phyloP scores from a whole-genome alignment of 2,113 vertebrate genomes.

The Empidonax traillii region DNA sequence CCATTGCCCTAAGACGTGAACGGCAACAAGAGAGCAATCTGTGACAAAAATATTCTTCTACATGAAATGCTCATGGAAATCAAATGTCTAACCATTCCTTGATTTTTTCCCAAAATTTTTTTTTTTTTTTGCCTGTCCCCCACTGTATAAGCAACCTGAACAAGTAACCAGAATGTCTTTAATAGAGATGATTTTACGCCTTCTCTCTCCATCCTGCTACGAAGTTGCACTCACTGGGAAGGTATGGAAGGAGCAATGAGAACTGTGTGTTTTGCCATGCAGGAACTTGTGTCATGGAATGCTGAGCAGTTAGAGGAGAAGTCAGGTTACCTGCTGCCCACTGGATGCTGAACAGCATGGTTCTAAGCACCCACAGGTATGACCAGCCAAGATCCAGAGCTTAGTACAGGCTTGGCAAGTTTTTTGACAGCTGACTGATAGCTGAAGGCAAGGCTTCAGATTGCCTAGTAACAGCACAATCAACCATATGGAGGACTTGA shows the following conservation, averaged over 20 bases:
- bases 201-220: background rate
- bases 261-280: rapidly evolving
- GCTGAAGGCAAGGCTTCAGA: background rate
- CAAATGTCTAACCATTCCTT: rapidly evolving
- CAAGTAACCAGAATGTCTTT: background rate
- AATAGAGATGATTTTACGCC: background rate
- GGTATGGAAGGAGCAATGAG: background rate
- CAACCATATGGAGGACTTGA: background rate
- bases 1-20: background rate
- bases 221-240: rapidly evolving
- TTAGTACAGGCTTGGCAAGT: background rate
- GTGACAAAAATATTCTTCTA: background rate
- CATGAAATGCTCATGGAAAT: background rate
- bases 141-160: background rate
- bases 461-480: background rate
- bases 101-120: background rate
- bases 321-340: background rate
- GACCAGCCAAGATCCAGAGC: background rate
- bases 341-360: background rate
- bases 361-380: background rate
- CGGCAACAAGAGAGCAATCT: background rate
- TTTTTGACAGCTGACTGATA: background rate
- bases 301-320: background rate
- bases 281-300: background rate
- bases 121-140: background rate